Evolutionary conservation across 2,113 vertebrate species (phyloP), one percentile per base, ranked within the genome.

Genomic region (Grantiella picta): DNA sequence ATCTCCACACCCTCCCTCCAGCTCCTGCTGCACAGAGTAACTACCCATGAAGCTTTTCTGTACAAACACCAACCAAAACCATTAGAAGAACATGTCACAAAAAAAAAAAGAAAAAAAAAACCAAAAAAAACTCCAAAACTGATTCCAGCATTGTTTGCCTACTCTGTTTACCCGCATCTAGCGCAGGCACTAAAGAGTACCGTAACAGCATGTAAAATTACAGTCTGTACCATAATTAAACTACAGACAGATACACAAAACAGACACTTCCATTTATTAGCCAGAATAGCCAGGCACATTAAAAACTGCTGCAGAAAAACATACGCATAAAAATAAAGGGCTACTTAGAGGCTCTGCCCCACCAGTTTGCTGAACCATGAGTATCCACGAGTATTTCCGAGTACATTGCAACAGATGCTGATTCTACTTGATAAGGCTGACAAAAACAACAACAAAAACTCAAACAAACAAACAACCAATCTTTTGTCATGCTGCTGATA

Each of bases 41-140:
- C 15, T 35, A 27, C 49, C 27, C 3, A 1, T 3, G 0, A 19
- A 35, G 16, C 8, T 36, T 2, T 44, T 23, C 52, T 15, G 4
- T 25, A 49, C 47, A 86, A 69, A 33, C 3, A 33, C n/a, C 10
- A 15, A 7, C 14, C 13, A 64, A 50, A 79, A 49, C 8, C 23
- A 15, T 9, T 3, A 56, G 16, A 49, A 85, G 11, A 83, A 44
- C 16, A 11, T 0, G 3, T 13, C 18, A 60, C 42, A 10, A 50
- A 28, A 57, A 61, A 13, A 35, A 50, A 13, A 8, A 38, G 10
- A 38, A 13, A 50, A 22, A 57, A 61, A 13, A 35, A 50, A 13
- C 5, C 7, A 28, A 57, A 61, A 12, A 35, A 50, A 13, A 4
- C 5, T 18, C n/a, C 28, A 35, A 73, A 80, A 66, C 3, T 7